Evolutionary conservation across 2,888 invertebrate species (phyloP).

Genomic region (Epinotia brunnichana): DNA sequence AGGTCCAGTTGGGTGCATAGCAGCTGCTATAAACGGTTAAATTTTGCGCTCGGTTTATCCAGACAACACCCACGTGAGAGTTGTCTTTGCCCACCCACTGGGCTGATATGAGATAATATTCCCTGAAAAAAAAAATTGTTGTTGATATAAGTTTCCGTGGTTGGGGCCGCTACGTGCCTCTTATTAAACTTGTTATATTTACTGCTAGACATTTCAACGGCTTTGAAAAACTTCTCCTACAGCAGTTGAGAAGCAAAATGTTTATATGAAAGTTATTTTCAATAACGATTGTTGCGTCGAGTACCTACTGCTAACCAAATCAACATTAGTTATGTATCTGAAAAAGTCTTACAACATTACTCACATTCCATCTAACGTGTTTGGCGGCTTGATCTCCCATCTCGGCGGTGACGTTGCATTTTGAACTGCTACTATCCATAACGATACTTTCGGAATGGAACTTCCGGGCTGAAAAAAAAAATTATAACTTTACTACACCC

Average conservation of each 20-base stretch:
- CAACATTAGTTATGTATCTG: background rate
- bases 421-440: slow-evolving; percentile 91
- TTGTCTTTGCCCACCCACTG: slow-evolving; percentile 93
- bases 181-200: background rate
- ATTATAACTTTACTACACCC: too few species aligned
- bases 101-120: slow-evolving; percentile 95
- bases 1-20: slow-evolving; percentile 91
- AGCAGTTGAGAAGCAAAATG: background rate
- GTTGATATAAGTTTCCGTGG: background rate
- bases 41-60: slow-evolving; percentile 97
- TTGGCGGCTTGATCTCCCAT: slow-evolving; percentile 89
- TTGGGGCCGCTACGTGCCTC: too few species aligned
- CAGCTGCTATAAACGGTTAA: slow-evolving; percentile 94
- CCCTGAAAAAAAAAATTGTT: slow-evolving; percentile 83
- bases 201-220: background rate
- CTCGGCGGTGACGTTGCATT: slow-evolving; percentile 86
- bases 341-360: slow-evolving; percentile 65
- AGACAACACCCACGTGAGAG: slow-evolving; percentile 92
- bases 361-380: slow-evolving; percentile 91
- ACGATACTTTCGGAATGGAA: slow-evolving; percentile 91
- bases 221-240: background rate
- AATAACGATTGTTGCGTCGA: background rate
- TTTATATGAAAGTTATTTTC: background rate
- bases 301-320: background rate
- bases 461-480: slow-evolving; percentile 88